A percentile compares a stretch with the other conserved stretches of the same genome.
These are phyloP conservation scores for Boulengerochromis microlepis DNA, from an alignment of 2,113 vertebrate species.

Conservation along the genomic window DNA sequence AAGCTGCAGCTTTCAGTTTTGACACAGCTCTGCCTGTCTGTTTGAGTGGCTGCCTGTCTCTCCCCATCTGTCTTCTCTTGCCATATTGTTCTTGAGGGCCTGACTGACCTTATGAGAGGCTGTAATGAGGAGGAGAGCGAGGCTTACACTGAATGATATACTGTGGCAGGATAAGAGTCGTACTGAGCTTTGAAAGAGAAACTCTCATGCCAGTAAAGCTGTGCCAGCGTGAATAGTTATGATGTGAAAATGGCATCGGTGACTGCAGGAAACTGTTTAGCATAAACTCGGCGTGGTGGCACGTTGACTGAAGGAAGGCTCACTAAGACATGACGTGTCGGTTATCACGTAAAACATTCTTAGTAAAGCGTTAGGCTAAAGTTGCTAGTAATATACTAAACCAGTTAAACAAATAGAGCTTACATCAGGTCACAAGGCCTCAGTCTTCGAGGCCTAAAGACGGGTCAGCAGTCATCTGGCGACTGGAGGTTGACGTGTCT, in stretches of 20 bases:
- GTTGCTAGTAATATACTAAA: not conserved
- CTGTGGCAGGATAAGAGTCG: not conserved
- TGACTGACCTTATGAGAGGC: slow-evolving; percentile 30
- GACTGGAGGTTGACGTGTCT: not conserved
- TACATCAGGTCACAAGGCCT: not conserved
- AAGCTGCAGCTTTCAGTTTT: slow-evolving; percentile 4
- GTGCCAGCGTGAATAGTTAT: not conserved
- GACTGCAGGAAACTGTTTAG: not conserved
- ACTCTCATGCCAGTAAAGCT: not conserved
- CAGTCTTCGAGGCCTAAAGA: not conserved
- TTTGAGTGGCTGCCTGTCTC: slow-evolving; percentile 6
- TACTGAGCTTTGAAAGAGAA: not conserved
- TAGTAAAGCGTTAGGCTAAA: not conserved
- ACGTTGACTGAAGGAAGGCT: not conserved
- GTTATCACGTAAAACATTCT: not conserved
- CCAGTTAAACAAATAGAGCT: not conserved
- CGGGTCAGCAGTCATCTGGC: not conserved
- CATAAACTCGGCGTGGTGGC: not conserved
- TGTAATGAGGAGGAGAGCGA: slow-evolving; percentile 23
- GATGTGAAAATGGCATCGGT: not conserved
- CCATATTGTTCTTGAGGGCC: slow-evolving; percentile 17
- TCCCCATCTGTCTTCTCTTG: slow-evolving; percentile 10
- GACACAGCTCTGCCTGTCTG: slow-evolving; percentile 21
- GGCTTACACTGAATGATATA: not conserved
- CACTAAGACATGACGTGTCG: not conserved